phyloP scores from a whole-genome alignment of 2,888 invertebrate genomes.

The Acrobasis repandana region DNA sequence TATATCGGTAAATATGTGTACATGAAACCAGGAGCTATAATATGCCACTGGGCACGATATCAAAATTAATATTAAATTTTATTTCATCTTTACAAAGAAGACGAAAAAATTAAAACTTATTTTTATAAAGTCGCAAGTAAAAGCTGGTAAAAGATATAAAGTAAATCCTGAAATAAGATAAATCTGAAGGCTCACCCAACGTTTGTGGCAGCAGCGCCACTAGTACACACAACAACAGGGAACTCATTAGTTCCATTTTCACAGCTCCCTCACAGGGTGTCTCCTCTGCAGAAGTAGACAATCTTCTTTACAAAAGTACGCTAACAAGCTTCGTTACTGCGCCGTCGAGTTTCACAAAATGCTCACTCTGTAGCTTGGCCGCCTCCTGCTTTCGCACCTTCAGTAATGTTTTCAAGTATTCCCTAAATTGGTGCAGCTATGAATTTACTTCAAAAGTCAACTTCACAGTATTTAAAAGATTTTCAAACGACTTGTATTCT shows the following conservation, averaged over 20 bases:
- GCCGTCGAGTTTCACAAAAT: conserved; percentile 60
- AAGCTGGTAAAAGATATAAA: conserved; percentile 23
- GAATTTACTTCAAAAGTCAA: conserved; percentile 18
- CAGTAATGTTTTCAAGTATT: conserved; percentile 57
- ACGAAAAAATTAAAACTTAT: too few species aligned
- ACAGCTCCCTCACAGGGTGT: conserved; percentile 57
- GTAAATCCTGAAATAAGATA: conserved; percentile 17
- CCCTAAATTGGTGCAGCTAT: conserved; percentile 38
- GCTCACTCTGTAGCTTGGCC: conserved; percentile 46
- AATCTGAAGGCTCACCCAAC: conserved; percentile 53
- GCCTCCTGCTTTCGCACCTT: conserved; percentile 38
- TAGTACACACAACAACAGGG: conserved; percentile 64
- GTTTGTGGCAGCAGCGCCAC: conserved; percentile 53
- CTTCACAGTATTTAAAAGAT: neutral
- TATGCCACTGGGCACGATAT: too few species aligned
- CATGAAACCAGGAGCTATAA: too few species aligned
- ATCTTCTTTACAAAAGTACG: conserved; percentile 68
- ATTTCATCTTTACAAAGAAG: too few species aligned
- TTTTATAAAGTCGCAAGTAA: conserved; percentile 24
- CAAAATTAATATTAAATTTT: too few species aligned
- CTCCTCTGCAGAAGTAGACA: conserved; percentile 58
- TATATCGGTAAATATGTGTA: too few species aligned
- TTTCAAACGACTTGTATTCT: neutral
- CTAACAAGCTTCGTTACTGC: conserved; percentile 78
- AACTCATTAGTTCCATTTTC: conserved; percentile 77